Percentiles rank a stretch among this genome's conserved stretches.
phyloP scores from a whole-genome alignment of 2,113 vertebrate genomes.

The Muntiacus muntjak region DNA sequence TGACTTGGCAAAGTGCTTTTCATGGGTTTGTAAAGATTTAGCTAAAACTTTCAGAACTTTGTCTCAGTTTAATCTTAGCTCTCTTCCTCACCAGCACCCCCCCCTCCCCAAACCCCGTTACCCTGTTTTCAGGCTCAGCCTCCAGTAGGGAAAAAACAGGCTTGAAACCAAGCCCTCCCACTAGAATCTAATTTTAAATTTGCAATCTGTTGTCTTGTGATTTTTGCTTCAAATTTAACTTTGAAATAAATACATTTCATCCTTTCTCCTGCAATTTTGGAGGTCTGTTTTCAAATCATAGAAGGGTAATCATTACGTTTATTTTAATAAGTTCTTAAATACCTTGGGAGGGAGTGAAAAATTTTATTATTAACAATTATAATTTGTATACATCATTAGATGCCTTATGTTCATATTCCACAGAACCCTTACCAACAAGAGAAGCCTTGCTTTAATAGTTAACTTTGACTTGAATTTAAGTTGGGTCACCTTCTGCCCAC shows the following conservation, averaged over 20 bases:
- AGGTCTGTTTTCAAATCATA: conserved; percentile 54
- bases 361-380: conserved; percentile 1
- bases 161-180: conserved; percentile 83
- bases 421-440: not conserved
- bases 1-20: conserved; percentile 65
- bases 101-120: not conserved
- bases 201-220: conserved; percentile 86
- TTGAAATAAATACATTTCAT: conserved; percentile 73
- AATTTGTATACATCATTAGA: not conserved
- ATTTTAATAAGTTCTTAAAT: conserved; percentile 65
- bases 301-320: conserved; percentile 39
- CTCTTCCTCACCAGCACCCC: too few species aligned
- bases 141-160: conserved; percentile 78
- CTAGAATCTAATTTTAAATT: conserved; percentile 85
- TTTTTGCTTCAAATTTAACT: conserved; percentile 80
- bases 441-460: not conserved
- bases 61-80: conserved; percentile 77
- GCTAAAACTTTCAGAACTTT: conserved; percentile 72
- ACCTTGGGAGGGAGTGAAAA: not conserved
- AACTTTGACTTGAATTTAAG: not conserved
- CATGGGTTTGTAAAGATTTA: conserved; percentile 72
- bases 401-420: not conserved
- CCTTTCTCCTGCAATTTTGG: conserved; percentile 52
- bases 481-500: not conserved
- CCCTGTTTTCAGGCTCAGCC: conserved; percentile 60